Conservation (phyloP, 2,113 vertebrate genomes). For the Diphyllodes magnificus region DNA sequence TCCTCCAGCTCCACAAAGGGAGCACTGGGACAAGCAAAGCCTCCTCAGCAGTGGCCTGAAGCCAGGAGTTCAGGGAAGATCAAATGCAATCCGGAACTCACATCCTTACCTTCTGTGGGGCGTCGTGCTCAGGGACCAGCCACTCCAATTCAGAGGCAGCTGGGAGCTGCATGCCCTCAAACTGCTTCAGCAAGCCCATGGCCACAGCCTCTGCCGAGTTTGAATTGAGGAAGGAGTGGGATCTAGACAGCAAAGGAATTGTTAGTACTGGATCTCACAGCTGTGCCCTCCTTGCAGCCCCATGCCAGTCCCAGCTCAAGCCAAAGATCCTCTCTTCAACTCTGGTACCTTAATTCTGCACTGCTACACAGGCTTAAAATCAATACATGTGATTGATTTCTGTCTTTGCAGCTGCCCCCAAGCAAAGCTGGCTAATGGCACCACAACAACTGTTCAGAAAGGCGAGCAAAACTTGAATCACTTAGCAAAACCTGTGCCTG, state of each 20-base stretch:
- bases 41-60: background rate
- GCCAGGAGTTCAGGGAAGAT: background rate
- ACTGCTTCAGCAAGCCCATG: conserved; percentile 95
- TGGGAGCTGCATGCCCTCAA: conserved; percentile 97
- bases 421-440: background rate
- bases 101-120: conserved; percentile 90
- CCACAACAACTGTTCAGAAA: background rate
- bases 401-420: background rate
- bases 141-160: conserved; percentile 95
- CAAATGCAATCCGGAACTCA: background rate
- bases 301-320: background rate
- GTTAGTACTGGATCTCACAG: background rate
- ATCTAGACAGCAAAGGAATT: conserved; percentile 60
- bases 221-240: conserved; percentile 85
- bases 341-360: background rate
- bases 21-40: background rate
- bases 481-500: background rate
- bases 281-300: background rate
- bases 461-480: background rate
- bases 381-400: background rate
- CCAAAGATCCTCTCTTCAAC: background rate
- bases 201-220: conserved; percentile 96
- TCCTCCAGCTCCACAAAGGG: background rate
- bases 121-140: conserved; percentile 93
- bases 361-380: background rate